These are phyloP conservation scores for Arenaria interpres DNA, from an alignment of 2,113 vertebrate species.

Conservation along the genomic window DNA sequence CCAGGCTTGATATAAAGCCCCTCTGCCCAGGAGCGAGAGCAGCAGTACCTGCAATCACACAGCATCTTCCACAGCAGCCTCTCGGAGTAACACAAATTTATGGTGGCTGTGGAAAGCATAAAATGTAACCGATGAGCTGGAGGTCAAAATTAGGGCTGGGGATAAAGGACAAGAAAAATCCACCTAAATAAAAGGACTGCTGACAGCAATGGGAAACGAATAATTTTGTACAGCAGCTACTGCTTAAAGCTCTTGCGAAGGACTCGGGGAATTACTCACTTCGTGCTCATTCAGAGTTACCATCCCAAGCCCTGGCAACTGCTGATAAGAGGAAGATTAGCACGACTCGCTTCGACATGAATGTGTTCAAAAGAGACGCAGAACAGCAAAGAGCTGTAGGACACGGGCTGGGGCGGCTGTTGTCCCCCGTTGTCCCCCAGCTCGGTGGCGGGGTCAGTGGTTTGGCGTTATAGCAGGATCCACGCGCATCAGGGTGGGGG, in stretches of 20 bases:
- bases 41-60: not conserved
- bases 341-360: not conserved
- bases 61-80: not conserved
- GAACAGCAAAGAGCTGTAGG: not conserved
- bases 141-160: conserved; percentile 8
- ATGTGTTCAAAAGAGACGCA: not conserved
- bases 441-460: accelerated
- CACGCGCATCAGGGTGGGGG: accelerated
- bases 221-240: not conserved
- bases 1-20: not conserved
- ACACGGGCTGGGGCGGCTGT: not conserved
- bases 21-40: not conserved
- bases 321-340: conserved; percentile 36
- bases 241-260: not conserved
- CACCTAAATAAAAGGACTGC: conserved; percentile 32
- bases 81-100: not conserved
- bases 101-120: not conserved
- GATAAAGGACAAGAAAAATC: conserved; percentile 18
- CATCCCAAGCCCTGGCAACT: not conserved
- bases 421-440: accelerated
- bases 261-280: not conserved
- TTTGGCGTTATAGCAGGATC: not conserved
- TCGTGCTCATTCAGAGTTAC: not conserved
- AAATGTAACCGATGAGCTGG: not conserved
- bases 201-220: conserved; percentile 12